phyloP scores from a whole-genome alignment of 2,888 invertebrate species.

The Chrysina gloriosa region DNA sequence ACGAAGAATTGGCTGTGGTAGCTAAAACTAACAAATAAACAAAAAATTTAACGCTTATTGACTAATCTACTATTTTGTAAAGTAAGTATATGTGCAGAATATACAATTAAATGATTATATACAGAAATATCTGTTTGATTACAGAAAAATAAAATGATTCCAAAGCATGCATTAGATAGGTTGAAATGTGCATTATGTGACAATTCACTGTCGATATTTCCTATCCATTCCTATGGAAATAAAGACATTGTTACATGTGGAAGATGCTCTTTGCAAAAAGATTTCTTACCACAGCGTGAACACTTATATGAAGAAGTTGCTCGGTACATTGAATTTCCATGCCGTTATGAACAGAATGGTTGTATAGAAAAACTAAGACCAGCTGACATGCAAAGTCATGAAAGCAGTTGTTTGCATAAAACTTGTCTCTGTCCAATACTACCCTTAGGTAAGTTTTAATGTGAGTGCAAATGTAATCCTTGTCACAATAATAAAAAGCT shows the following conservation, averaged over 20 bases:
- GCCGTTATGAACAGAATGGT: conserved; percentile 53
- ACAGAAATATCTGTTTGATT: conserved; percentile 2
- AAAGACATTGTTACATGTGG: conserved; percentile 54
- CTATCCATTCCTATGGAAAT: conserved; percentile 50
- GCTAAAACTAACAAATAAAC: too few relatives aligned
- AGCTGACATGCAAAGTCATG: conserved; percentile 51
- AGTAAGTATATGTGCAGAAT: too few relatives aligned
- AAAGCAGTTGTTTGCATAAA: conserved; percentile 53
- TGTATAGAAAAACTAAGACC: conserved; percentile 52
- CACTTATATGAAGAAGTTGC: conserved; percentile 54
- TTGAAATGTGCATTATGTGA: conserved; percentile 54
- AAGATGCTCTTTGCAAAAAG: conserved; percentile 51
- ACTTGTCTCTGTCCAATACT: conserved; percentile 50
- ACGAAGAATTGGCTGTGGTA: too few relatives aligned
- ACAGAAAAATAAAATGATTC: conserved; percentile 33
- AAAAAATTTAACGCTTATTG: too few relatives aligned
- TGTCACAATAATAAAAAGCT: conserved; percentile 25
- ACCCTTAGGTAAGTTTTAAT: conserved; percentile 21
- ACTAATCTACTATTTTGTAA: too few relatives aligned
- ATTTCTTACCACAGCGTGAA: conserved; percentile 51
- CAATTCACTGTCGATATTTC: conserved; percentile 55
- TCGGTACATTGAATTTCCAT: conserved; percentile 55
- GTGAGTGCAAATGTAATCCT: neutral
- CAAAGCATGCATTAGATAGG: conserved; percentile 46
- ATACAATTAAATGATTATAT: too few relatives aligned